Percentiles rank a stretch among this genome's conserved stretches.
phyloP scores from a whole-genome alignment of 2,888 invertebrate genomes.

The Unio pictorum region DNA sequence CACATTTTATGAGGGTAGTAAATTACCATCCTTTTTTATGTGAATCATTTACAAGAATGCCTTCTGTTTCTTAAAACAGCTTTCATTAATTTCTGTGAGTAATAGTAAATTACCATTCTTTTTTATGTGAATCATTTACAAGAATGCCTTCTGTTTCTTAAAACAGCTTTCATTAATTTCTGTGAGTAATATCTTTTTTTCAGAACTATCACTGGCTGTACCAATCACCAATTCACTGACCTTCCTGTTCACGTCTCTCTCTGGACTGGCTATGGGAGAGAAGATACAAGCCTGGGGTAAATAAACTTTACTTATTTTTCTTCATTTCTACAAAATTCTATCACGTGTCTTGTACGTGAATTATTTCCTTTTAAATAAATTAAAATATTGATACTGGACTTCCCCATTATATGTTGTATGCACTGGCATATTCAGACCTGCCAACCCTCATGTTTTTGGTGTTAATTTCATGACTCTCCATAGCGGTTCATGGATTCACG shows the following conservation, averaged over 20 bases:
- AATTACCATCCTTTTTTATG: too few species aligned
- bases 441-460: too few species aligned
- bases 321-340: not conserved
- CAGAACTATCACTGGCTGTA: constrained; percentile 92
- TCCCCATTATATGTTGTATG: not conserved
- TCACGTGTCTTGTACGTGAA: not conserved
- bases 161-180: not conserved
- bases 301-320: constrained; percentile 2
- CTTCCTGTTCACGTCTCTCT: constrained; percentile 86
- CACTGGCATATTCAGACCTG: not conserved
- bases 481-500: too few species aligned
- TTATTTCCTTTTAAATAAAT: not conserved
- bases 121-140: too few species aligned
- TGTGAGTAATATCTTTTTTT: constrained; percentile 65
- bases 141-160: too few species aligned
- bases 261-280: constrained; percentile 83
- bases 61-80: not conserved
- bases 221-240: constrained; percentile 88
- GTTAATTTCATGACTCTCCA: too few species aligned
- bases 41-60: too few species aligned
- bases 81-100: not conserved
- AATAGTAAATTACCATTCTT: not conserved
- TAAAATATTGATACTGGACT: not conserved
- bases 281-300: constrained; percentile 68
- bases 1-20: too few species aligned